These are phyloP conservation scores for Galleria mellonella DNA, from an alignment of 1,140 invertebrate genomes.

Conservation along the genomic window DNA sequence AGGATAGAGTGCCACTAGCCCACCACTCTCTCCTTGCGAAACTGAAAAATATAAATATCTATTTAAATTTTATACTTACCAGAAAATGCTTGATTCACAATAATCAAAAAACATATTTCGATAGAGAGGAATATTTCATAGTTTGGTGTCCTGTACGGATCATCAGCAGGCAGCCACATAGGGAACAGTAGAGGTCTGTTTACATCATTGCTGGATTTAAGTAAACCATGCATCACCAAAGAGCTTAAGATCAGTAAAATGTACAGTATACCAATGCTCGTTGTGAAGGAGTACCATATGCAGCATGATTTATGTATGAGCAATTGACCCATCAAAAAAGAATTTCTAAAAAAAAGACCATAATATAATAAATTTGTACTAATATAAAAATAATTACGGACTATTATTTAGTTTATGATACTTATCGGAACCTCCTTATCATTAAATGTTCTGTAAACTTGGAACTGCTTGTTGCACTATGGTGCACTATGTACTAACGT, in stretches of 20 bases:
- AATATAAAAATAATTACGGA: too few species aligned
- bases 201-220: constrained; percentile 26
- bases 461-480: too few species aligned
- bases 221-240: constrained; percentile 28
- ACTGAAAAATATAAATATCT: too few species aligned
- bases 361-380: too few species aligned
- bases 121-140: constrained; percentile 42
- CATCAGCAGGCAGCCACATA: constrained; percentile 37
- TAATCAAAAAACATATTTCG: constrained; percentile 12
- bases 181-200: constrained; percentile 37
- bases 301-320: constrained; percentile 34
- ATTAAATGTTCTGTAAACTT: too few species aligned
- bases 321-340: constrained; percentile 31
- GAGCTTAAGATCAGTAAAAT: constrained; percentile 11
- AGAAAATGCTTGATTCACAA: constrained; percentile 25
- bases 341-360: constrained; percentile 20
- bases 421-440: too few species aligned
- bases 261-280: constrained; percentile 10
- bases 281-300: constrained; percentile 22
- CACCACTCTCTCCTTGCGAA: too few species aligned
- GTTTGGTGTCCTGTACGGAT: constrained; percentile 38
- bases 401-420: too few species aligned
- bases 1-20: too few species aligned
- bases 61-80: constrained; percentile 17
- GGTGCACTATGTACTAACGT: too few species aligned